Percentiles rank a stretch among this genome's conserved stretches.
Conservation (phyloP, 30 jellyfish, hydroid and myxozoan species). For the Pseudorhiza aurosa region DNA sequence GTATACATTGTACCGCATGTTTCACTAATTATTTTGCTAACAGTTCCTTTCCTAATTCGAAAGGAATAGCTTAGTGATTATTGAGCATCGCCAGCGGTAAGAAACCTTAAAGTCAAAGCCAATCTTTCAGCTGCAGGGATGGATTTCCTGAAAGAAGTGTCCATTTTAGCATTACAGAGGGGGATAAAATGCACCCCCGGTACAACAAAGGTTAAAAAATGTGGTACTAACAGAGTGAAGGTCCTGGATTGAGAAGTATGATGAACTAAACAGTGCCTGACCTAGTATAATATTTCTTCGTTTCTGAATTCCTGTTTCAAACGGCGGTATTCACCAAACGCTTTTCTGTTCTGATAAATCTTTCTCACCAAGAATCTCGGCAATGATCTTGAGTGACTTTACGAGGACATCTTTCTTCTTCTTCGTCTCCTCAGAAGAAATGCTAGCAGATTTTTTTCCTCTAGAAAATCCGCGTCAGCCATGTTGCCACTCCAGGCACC, state of each 20-base stretch:
- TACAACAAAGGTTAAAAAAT: no score
- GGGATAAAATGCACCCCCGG: no score
- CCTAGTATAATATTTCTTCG: no score
- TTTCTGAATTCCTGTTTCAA: neutral
- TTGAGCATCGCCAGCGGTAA: conserved; percentile 21
- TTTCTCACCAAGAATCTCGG: neutral
- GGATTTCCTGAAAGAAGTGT: neutral
- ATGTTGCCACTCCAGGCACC: no score
- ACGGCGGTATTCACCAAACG: conserved; percentile 21
- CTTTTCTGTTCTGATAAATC: neutral
- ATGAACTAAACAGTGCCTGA: no score
- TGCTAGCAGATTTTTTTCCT: no score
- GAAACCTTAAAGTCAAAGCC: conserved; percentile 1
- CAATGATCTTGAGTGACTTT: neutral
- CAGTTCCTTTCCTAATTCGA: neutral
- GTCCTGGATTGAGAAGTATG: no score
- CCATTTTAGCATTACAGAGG: neutral
- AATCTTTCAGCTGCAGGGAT: neutral
- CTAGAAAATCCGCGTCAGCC: no score
- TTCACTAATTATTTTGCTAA: conserved; percentile 18
- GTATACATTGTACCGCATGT: neutral
- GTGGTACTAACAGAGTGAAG: no score
- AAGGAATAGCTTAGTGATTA: neutral
- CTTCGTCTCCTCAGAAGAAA: no score
- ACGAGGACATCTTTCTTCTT: neutral